Evolutionary conservation across 2,888 invertebrate genomes (phyloP).

Genomic region (Cephus runcator): DNA sequence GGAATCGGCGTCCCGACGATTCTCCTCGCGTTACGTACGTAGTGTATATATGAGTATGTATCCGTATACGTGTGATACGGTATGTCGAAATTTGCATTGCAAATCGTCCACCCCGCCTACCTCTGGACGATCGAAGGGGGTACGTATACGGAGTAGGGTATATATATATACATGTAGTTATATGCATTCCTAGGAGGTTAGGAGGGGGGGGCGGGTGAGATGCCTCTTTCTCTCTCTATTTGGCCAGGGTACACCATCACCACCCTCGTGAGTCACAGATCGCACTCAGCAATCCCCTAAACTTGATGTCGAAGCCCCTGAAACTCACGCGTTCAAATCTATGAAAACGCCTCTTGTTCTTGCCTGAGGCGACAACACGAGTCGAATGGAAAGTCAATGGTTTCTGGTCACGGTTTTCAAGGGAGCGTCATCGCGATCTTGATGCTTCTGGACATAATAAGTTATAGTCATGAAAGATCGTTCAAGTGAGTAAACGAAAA

Average conservation of each 20-base stretch:
- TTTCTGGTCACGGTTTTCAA: conserved; percentile 28
- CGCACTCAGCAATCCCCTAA: conserved; percentile 15
- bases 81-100: conserved; percentile 62
- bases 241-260: not conserved
- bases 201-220: not conserved
- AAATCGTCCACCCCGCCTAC: conserved; percentile 49
- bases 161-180: not conserved
- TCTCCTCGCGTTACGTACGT: not conserved
- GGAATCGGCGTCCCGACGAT: not conserved
- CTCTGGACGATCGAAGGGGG: conserved; percentile 29
- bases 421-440: conserved; percentile 12
- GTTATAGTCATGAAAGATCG: not conserved
- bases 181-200: not conserved
- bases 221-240: not conserved
- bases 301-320: conserved; percentile 10
- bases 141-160: conserved; percentile 24
- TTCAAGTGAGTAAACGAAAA: not conserved
- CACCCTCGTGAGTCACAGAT: conserved; percentile 18
- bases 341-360: conserved; percentile 29
- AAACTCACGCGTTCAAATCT: conserved; percentile 23
- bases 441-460: not conserved
- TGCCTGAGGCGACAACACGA: conserved; percentile 34
- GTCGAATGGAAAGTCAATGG: conserved; percentile 34
- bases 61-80: conserved; percentile 43
- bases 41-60: conserved; percentile 35